phyloP scores from a whole-genome alignment of 2,113 vertebrate species.

The Tinamus guttatus region DNA sequence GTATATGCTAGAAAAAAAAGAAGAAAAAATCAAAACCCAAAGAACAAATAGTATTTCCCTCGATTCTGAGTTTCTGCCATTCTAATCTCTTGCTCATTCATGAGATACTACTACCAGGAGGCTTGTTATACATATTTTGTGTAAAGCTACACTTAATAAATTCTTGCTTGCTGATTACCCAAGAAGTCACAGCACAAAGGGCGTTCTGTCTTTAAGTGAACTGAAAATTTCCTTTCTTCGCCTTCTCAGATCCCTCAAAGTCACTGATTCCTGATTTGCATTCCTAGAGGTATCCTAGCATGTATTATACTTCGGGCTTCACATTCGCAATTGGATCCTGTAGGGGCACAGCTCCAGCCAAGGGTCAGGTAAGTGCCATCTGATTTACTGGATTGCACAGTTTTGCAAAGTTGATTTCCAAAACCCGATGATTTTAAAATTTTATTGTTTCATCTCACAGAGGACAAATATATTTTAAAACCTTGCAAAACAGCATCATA shows the following conservation, averaged over 20 bases:
- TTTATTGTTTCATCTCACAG: background rate
- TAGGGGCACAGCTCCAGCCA: constrained; percentile 52
- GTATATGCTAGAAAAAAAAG: background rate
- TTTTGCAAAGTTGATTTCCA: constrained; percentile 69
- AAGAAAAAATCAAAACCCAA: too few species aligned
- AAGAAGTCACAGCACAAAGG: constrained; percentile 1
- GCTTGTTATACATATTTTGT: background rate
- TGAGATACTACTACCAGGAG: background rate
- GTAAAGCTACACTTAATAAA: background rate
- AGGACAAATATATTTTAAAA: constrained; percentile 43
- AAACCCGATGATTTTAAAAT: background rate
- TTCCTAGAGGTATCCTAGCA: constrained; percentile 66
- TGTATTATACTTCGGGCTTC: constrained; percentile 43
- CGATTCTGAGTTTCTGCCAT: background rate
- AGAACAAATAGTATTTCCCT: background rate
- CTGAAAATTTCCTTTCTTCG: constrained; percentile 69
- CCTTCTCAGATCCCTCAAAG: constrained; percentile 63
- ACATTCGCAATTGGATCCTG: constrained; percentile 41
- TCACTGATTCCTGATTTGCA: constrained; percentile 64
- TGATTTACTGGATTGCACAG: constrained; percentile 67
- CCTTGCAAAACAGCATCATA: constrained; percentile 74
- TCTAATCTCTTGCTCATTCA: background rate
- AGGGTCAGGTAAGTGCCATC: constrained; percentile 69
- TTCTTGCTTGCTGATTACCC: background rate
- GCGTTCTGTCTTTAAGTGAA: constrained; percentile 10